Percentiles rank a stretch among this genome's conserved stretches.
phyloP scores from a whole-genome alignment of 1,140 invertebrate species.

The Monomorium pharaonis region DNA sequence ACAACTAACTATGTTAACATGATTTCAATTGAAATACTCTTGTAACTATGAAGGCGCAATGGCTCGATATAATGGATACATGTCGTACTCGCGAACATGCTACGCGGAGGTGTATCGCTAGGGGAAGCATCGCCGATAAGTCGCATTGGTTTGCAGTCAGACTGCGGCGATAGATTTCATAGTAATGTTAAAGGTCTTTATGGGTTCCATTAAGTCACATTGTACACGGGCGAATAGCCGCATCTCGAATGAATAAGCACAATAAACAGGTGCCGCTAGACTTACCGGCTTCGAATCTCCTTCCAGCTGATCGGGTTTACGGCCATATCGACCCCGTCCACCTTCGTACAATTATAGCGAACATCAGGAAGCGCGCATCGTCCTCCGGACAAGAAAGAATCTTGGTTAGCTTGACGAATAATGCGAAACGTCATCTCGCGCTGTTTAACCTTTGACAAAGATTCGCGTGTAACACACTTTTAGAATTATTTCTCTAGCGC shows the following conservation, averaged over 20 bases:
- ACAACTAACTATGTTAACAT: constrained; percentile 8
- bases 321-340: constrained; percentile 83
- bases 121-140: constrained; percentile 20
- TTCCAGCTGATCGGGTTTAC: constrained; percentile 83
- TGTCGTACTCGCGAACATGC: constrained; percentile 9
- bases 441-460: constrained; percentile 42
- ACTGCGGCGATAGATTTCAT: constrained; percentile 37
- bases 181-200: constrained; percentile 49
- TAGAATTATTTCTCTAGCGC: neutral
- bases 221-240: constrained; percentile 26
- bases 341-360: constrained; percentile 79
- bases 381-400: constrained; percentile 76
- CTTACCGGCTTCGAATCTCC: constrained; percentile 83
- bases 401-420: constrained; percentile 61
- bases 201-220: constrained; percentile 55
- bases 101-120: constrained; percentile 13
- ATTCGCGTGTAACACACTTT: neutral
- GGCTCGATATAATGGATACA: constrained; percentile 33
- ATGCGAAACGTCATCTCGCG: constrained; percentile 53
- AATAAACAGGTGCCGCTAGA: constrained; percentile 72
- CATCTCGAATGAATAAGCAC: constrained; percentile 69
- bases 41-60: constrained; percentile 9
- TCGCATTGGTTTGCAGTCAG: neutral
- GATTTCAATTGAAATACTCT: constrained; percentile 39
- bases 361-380: constrained; percentile 80